Evolutionary conservation across 2,113 vertebrate genomes (phyloP), one percentile per base, ranked within the genome.

Genomic region (Lontra canadensis): DNA sequence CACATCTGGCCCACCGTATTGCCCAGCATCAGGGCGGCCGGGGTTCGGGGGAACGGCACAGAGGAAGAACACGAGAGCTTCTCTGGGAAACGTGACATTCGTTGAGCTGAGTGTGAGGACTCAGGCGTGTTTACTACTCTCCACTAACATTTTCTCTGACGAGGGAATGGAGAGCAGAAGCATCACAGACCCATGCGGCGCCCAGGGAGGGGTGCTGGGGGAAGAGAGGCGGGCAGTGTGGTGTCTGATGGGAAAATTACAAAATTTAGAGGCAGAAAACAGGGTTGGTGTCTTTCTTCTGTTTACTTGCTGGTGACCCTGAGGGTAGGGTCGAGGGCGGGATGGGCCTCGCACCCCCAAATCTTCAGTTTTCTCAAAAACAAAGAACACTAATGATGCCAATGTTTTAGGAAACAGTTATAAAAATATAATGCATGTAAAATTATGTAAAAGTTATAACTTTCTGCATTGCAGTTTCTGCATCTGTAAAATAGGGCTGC

Each of bases 141-240:
- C n/a, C 44, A 8, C 29, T 21, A 29, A 23, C 21, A 4, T 78
- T 47, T 36, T 47, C 59, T 52, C 36, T 25, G 11, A n/a, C 67
- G 7, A 34, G 12, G 18, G 34, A 6, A 20, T 10, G 84, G 78
- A 18, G 4, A 61, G 31, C 78, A 13, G 57, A 31, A 10, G n/a
- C 31, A 6, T 2, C 25, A 1, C 34, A 20, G 61, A 25, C 34
- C 49, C n/a, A 4, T 0, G 20, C 7, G n/a, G 18, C 26, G 4
- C 20, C 42, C 49, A 7, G 34, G 7, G 59, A 10, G 8, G 15
- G 61, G 21, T 12, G 20, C 39, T 29, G 63, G 31, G 23, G 47
- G 15, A 36, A 71, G 59, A 1, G 10, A 26, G 25, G 52, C 1
- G 4, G 11, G 39, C 36, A 31, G 10, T 5, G 34, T 2, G 9